Evolutionary conservation across 2,797 vertebrate genomes (phyloP), one percentile per base, ranked within the genome.

Genomic region (Pseudotriccus pelzelni): DNA sequence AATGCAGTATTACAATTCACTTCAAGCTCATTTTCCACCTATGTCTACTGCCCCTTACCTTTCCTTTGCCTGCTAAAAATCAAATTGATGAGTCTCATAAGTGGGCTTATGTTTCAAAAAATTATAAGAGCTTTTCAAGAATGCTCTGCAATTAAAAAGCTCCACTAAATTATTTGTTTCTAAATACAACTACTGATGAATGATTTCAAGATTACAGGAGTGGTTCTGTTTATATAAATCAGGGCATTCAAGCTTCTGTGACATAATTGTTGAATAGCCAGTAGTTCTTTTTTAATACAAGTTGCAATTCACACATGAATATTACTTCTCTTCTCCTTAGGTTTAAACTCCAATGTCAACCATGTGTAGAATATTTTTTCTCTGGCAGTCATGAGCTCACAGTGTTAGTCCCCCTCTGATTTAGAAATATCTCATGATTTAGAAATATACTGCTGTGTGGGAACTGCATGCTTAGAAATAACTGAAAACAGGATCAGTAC

Each of bases 1-100:
- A 97, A 97, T 96, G 90, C 92, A 95, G 89, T 91, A 95, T 96
- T 96, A 93, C 94, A 96, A 89, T 96, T 97, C 94, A 96, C 94
- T 96, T 96, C 86, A 95, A 97, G 84, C 69, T 96, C 59, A 79
- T 94, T 97, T 95, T 96, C 95, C 92, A 97, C 83, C 91, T 89
- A 68, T 87, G 49, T 68, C 84, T 56, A 16, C 80, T 89, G 74
- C 56, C 85, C 87, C 85, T 92, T 89, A 80, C 69, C 87, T 93
- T 89, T 84, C 66, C 90, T 86, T 90, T 74, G 89, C 88, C 94
- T 91, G 68, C 56, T 93, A 87, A 69, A 96, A 85, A 91, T 81
- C 91, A 90, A 77, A 37, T 9, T 56, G 73, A 75, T 63, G 34
- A 58, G 34, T 68, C 36, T 78, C 22, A 1, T 39, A 93, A 79